phyloP scores from a whole-genome alignment of 2,113 vertebrate species.

The Tamias sibiricus region DNA sequence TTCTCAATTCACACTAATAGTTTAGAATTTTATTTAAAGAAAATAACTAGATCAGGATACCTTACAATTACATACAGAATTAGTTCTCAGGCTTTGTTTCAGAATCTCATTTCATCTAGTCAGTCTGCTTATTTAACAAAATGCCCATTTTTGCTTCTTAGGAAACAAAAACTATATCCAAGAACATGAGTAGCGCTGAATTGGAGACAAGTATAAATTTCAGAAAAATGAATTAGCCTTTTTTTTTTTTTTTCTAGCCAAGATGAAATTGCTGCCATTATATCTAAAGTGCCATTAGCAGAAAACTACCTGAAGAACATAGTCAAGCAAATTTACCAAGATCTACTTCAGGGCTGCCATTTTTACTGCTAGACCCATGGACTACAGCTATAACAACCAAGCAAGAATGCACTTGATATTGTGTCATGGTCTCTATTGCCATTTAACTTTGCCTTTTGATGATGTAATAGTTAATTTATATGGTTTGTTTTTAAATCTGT shows the following conservation, averaged over 20 bases:
- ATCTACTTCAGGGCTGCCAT: constrained; percentile 78
- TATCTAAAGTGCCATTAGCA: constrained; percentile 82
- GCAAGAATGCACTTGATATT: background rate
- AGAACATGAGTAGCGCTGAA: constrained; percentile 44
- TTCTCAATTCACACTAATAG: constrained; percentile 40
- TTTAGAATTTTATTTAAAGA: constrained; percentile 47
- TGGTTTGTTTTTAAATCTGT: constrained; percentile 50
- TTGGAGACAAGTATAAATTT: constrained; percentile 3
- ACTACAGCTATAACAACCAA: constrained; percentile 21
- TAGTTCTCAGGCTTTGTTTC: constrained; percentile 49
- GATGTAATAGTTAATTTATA: constrained; percentile 44
- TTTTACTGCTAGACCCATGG: background rate
- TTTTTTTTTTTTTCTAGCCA: constrained; percentile 82
- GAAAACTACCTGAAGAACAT: constrained; percentile 86
- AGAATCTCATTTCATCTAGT: constrained; percentile 6
- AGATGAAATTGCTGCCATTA: constrained; percentile 80
- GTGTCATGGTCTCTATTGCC: background rate
- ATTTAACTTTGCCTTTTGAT: constrained; percentile 46
- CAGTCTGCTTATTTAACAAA: constrained; percentile 31
- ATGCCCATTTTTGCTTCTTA: constrained; percentile 41
- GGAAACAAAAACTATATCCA: background rate
- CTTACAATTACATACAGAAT: constrained; percentile 34
- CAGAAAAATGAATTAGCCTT: constrained; percentile 65
- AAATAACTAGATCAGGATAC: constrained; percentile 9
- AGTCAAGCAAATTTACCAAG: constrained; percentile 80